Evolutionary conservation across 2,797 vertebrate species (phyloP).

Genomic region (Microctenopoma lineatum): DNA sequence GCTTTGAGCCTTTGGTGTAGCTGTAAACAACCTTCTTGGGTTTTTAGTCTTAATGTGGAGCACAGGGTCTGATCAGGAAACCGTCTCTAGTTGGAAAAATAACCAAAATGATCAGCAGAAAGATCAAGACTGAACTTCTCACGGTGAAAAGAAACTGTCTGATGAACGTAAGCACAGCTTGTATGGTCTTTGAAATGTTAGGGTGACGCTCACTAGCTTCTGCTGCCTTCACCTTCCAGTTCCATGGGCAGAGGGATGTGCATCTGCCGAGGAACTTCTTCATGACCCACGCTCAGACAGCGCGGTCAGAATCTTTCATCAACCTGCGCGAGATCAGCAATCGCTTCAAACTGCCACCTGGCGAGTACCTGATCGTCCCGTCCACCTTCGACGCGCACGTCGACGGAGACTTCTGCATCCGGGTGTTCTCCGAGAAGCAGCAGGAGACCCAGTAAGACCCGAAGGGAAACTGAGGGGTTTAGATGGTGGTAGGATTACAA

Average conservation of each 20-base stretch:
- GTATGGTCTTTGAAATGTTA: not conserved
- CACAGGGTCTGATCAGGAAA: no score
- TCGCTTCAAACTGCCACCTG: slow-evolving; percentile 83
- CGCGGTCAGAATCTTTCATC: slow-evolving; percentile 82
- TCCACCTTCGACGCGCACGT: slow-evolving; percentile 89
- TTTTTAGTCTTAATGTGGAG: no score
- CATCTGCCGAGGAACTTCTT: slow-evolving; percentile 88
- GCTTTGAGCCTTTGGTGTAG: no score
- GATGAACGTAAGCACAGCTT: no score
- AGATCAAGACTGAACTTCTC: no score
- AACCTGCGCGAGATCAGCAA: slow-evolving; percentile 88
- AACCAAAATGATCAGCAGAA: no score
- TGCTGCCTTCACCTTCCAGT: slow-evolving; percentile 60
- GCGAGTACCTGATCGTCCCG: slow-evolving; percentile 89
- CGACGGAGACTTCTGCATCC: slow-evolving; percentile 89
- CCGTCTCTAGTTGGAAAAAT: no score
- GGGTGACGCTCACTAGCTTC: not conserved
- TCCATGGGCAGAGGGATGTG: slow-evolving; percentile 72
- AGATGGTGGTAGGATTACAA: not conserved
- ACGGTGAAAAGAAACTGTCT: no score
- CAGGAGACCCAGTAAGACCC: slow-evolving; percentile 78
- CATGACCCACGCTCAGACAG: slow-evolving; percentile 76
- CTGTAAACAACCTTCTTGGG: no score
- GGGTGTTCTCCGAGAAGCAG: slow-evolving; percentile 90
- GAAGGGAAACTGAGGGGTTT: not conserved